Percentiles rank a stretch among this genome's conserved stretches.
phyloP scores from a whole-genome alignment of 2,797 vertebrate genomes.

The Myotis vivesi region DNA sequence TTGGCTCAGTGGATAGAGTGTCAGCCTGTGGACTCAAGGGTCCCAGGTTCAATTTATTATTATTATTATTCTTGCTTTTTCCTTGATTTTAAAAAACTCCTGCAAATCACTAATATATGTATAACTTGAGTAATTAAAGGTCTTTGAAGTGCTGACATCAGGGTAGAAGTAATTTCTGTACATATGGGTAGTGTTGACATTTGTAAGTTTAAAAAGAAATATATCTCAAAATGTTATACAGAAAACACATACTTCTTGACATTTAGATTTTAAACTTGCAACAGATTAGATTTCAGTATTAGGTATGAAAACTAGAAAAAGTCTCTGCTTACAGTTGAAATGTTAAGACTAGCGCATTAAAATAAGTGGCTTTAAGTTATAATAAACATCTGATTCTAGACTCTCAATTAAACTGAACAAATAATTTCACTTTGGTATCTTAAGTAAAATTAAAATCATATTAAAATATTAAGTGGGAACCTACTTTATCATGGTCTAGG shows the following conservation, averaged over 20 bases:
- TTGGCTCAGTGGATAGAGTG: no score
- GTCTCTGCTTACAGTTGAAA: not conserved
- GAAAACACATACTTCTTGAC: not conserved
- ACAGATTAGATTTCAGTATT: not conserved
- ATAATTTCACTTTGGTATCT: not conserved
- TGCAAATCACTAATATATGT: not conserved
- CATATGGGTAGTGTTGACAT: not conserved
- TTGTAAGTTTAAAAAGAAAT: conserved; percentile 18
- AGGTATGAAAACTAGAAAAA: not conserved
- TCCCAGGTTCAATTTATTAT: no score
- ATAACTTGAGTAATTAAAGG: conserved; percentile 13
- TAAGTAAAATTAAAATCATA: not conserved
- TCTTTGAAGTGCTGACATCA: not conserved
- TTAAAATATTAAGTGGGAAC: not conserved
- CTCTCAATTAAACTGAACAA: not conserved
- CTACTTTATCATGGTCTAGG: not conserved
- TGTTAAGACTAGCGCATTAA: not conserved
- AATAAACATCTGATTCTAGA: not conserved
- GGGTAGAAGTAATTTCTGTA: not conserved
- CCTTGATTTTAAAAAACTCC: not conserved
- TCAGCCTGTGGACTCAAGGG: no score
- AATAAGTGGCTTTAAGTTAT: not conserved
- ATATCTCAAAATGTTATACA: not conserved
- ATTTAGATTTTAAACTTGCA: not conserved
- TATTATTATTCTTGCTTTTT: not conserved